Conservation (phyloP, 2,113 vertebrate genomes). For the Terrapene triunguis region DNA sequence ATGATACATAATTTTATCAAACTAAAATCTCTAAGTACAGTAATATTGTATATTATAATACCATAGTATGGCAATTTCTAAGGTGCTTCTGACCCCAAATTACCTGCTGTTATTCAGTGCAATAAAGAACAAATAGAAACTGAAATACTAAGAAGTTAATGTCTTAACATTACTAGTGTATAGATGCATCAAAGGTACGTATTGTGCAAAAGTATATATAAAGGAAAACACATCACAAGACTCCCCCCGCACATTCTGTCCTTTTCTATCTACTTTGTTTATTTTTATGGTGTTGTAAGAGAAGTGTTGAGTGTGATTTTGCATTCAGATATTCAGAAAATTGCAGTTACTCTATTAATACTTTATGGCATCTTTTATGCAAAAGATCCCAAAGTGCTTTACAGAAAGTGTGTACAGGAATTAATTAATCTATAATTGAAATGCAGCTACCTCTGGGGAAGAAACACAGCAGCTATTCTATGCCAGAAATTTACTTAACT, state of each 20-base stretch:
- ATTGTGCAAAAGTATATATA: not conserved
- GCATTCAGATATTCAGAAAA: conserved; percentile 11
- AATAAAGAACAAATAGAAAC: not conserved
- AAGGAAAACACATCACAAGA: not conserved
- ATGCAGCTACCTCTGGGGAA: not conserved
- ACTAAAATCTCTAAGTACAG: not conserved
- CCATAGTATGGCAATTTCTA: not conserved
- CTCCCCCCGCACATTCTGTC: not conserved
- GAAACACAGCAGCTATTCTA: not conserved
- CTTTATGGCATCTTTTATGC: not conserved
- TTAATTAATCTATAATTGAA: conserved; percentile 50
- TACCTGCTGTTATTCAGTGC: not conserved
- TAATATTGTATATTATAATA: not conserved
- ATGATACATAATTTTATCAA: not conserved
- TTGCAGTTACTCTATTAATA: conserved; percentile 20
- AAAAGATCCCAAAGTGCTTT: not conserved
- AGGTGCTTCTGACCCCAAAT: not conserved
- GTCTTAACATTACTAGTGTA: not conserved
- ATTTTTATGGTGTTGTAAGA: not conserved
- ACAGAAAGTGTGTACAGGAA: conserved; percentile 9
- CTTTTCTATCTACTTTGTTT: not conserved
- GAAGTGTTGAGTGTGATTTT: not conserved
- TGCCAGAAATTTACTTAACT: not conserved
- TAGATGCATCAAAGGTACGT: not conserved
- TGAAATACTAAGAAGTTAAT: not conserved